phyloP scores from a whole-genome alignment of 2,888 invertebrate genomes.

The Amaurobius ferox region DNA sequence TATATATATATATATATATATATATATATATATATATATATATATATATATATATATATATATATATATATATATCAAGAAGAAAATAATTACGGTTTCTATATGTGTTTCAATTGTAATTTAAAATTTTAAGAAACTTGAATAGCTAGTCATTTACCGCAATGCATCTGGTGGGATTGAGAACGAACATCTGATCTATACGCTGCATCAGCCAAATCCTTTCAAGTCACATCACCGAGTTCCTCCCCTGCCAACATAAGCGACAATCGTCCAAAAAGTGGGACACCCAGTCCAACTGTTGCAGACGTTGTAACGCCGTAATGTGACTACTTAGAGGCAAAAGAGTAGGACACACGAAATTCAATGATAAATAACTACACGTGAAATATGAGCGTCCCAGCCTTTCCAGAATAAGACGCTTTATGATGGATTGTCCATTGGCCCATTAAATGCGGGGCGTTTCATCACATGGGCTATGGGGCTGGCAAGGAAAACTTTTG shows the following conservation, averaged over 20 bases:
- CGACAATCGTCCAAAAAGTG: neutral
- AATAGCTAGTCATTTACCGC: no score
- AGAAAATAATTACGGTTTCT: no score
- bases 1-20: no score
- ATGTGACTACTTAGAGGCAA: constrained; percentile 7
- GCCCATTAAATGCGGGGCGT: constrained; percentile 64
- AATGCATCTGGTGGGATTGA: no score
- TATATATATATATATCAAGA: no score
- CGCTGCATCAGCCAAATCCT: no score
- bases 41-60: no score
- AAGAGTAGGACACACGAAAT: constrained; percentile 36
- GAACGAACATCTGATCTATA: no score
- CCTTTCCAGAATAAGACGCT: constrained; percentile 25
- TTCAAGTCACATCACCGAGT: no score
- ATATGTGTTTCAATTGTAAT: no score
- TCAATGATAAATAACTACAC: constrained; percentile 55
- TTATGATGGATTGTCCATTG: constrained; percentile 56
- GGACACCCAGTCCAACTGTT: constrained; percentile 14
- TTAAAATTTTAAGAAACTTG: no score
- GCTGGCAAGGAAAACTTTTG: constrained; percentile 44
- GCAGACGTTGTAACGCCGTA: neutral
- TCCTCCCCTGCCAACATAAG: neutral
- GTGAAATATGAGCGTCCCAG: constrained; percentile 48
- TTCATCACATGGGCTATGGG: constrained; percentile 49
- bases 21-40: no score